Percentiles rank a stretch among this genome's conserved stretches.
Conservation (phyloP, 1,140 invertebrate species). For the Eupristina koningsbergeri region DNA sequence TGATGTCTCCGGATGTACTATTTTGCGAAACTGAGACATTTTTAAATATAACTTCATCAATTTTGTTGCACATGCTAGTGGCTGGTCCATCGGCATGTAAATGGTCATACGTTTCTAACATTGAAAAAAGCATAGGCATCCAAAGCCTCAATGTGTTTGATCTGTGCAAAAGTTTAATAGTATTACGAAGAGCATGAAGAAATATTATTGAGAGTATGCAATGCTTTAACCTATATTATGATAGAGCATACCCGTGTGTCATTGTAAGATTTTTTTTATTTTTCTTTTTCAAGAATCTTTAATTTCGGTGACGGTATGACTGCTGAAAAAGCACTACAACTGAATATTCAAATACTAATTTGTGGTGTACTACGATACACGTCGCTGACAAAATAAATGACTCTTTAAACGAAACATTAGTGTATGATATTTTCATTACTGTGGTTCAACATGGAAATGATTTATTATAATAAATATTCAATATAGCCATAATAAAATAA, state of each 20-base stretch:
- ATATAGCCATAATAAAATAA: not conserved
- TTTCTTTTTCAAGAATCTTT: slow-evolving; percentile 6
- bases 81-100: slow-evolving; percentile 51
- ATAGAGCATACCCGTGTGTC: slow-evolving; percentile 8
- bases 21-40: slow-evolving; percentile 34
- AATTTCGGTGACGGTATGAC: not conserved
- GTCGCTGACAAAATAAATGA: not conserved
- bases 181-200: not conserved
- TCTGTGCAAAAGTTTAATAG: slow-evolving; percentile 51
- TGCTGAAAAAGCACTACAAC: slow-evolving; percentile 7
- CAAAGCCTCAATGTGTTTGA: slow-evolving; percentile 68
- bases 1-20: slow-evolving; percentile 21
- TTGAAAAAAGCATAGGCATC: slow-evolving; percentile 69
- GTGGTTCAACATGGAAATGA: not conserved
- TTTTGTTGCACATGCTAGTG: slow-evolving; percentile 59
- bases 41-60: slow-evolving; percentile 46
- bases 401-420: not conserved
- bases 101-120: slow-evolving; percentile 65
- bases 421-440: not conserved
- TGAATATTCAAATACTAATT: not conserved
- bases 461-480: not conserved
- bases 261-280: slow-evolving; percentile 4
- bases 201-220: not conserved
- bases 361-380: not conserved
- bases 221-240: not conserved